Evolutionary conservation across 2,888 invertebrate genomes (phyloP), one percentile per base, ranked within the genome.

Genomic region (Microctonus aethiopoides): DNA sequence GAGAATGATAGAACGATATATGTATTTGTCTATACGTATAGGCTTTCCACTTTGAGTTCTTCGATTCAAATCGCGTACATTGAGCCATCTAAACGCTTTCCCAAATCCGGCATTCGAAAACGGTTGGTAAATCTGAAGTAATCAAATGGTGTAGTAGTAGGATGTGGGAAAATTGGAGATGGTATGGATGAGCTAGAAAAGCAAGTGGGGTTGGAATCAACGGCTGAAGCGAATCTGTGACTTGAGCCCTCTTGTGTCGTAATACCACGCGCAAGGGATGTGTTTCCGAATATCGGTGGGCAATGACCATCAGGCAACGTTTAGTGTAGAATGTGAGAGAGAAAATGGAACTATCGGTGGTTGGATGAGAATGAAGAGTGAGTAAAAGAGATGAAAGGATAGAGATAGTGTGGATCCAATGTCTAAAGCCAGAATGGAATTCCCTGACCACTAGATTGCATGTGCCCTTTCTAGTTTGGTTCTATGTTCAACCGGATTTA

Each of bases 61-160:
- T 57, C 11, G 34, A 7, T 32, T 57, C 16, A n/a, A 57, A 67
- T 67, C 54, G 36, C 56, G 32, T 68, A 46, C 65, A 24, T 67
- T 74, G 74, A 76, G 71, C 74, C 69, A 77, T 71, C 78, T 80
- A 76, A 79, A 77, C 73, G 77, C 78, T 77, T 79, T 78, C 74
- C 26, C 78, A 78, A 78, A 68, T 41, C 36, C 59, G 70, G 70
- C 61, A 75, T 79, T 79, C 78, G 76, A 72, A 76, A 77, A 77
- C 73, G 73, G 72, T 76, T 74, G 78, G 80, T 78, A 79, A 80
- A 80, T 79, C 77, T 76, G 76, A 70, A 75, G 79, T 80, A 81
- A 81, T 81, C 81, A 81, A 80, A 81, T 74, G 79, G 77, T 62
- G 52, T 32, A 46, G 54, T 57, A 51, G 26, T 54, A 24, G 62